Evolutionary conservation across 2,888 invertebrate genomes (phyloP), one percentile per base, ranked within the genome.

Genomic region (Idaea biselata): DNA sequence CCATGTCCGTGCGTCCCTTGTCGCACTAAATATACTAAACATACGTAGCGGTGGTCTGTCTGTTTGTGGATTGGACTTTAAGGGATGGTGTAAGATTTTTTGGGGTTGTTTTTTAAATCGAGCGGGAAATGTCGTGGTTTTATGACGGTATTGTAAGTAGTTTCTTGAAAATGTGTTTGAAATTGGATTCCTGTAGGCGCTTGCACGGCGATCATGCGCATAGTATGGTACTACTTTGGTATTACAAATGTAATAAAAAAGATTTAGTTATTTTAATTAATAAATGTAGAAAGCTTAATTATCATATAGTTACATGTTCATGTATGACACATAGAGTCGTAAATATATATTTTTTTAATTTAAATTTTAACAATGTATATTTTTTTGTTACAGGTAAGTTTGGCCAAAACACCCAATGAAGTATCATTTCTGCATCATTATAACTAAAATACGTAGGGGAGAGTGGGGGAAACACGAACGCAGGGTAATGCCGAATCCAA

Each of bases 381-480:
- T 33, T 32, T 62, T 68, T 74, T 78, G 70, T 82, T 80, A 31
- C 77, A 82, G 82, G 81, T 82, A 81, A 79, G 75, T 14, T 44
- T 44, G 44, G 44, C 11, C 0, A 44, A 8, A 44, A 11, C 44
- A 44, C 6, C 2, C 14, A 11, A 25, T 25, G 25, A 25, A 25
- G 25, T 5, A 25, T 3, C 25, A 44, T 14, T 11, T 44, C 44
- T 44, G 8, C 25, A 25, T 3, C 44, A 44, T 44, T 44, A 1
- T 33, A 33, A 7, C 7, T 44, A 44, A 25, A 25, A 44, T 11
- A 44, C 14, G 44, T 44, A n/a, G n/a, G n/a, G n/a, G n/a, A n/a
- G n/a, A n/a, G n/a, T n/a, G n/a, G n/a, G n/a, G n/a, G n/a, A n/a
- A n/a, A n/a, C n/a, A n/a, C n/a, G n/a, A n/a, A n/a, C n/a, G n/a